A percentile compares a stretch with the other conserved stretches of the same genome.
Conservation (phyloP, 2,797 vertebrate genomes). For the Chelonia mydas region DNA sequence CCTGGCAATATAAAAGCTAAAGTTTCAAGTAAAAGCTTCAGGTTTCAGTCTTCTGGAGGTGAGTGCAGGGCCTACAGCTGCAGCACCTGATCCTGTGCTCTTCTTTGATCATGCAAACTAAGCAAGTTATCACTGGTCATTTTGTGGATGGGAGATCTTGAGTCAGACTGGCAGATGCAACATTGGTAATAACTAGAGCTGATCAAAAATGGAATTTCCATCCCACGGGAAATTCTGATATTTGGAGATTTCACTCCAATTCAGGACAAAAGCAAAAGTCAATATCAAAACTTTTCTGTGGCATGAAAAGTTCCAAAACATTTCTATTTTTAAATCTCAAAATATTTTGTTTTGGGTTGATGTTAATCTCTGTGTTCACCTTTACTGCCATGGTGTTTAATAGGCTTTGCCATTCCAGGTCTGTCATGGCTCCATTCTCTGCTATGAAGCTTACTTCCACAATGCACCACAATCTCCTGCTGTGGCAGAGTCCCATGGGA, state of each 20-base stretch:
- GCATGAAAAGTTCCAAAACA: too few relatives aligned
- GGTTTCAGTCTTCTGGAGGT: background rate
- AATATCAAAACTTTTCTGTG: too few relatives aligned
- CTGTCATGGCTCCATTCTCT: too few relatives aligned
- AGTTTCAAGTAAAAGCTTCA: background rate
- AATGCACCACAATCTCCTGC: too few relatives aligned
- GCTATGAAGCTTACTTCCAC: too few relatives aligned
- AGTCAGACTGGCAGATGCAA: background rate
- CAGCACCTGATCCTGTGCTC: background rate
- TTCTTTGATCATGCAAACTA: background rate
- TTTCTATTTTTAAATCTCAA: too few relatives aligned
- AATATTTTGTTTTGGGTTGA: too few relatives aligned
- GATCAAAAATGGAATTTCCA: background rate
- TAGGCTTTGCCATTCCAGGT: too few relatives aligned
- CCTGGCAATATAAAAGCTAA: background rate
- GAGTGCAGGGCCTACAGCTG: background rate
- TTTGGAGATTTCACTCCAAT: background rate
- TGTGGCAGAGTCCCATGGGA: too few relatives aligned
- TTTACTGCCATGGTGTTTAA: too few relatives aligned
- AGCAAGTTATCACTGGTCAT: background rate
- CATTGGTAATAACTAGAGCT: background rate
- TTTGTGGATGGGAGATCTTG: background rate
- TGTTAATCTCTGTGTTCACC: too few relatives aligned
- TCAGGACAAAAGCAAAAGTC: background rate
- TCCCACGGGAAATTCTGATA: background rate